Percentiles rank a stretch among this genome's conserved stretches.
Conservation (phyloP, 2,888 invertebrate genomes). For the Noctua janthe region DNA sequence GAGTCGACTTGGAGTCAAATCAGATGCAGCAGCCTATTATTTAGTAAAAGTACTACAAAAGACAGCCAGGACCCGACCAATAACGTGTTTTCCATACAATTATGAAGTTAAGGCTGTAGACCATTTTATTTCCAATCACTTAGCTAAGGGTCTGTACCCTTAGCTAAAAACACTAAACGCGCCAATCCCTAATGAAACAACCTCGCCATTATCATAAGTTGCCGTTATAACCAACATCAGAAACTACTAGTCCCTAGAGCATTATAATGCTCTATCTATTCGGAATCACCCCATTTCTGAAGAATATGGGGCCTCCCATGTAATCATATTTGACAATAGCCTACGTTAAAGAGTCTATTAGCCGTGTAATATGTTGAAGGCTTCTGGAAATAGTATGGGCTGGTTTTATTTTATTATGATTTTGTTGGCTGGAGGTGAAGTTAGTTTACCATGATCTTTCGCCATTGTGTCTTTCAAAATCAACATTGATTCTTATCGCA, state of each 20-base stretch:
- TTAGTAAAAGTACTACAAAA: background rate
- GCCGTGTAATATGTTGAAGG: conserved; percentile 5
- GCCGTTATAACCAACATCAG: conserved; percentile 42
- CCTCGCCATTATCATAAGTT: conserved; percentile 55
- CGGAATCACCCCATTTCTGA: conserved; percentile 56
- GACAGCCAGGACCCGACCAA: background rate
- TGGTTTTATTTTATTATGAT: conserved; percentile 6
- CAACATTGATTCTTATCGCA: background rate
- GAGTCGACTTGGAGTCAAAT: background rate
- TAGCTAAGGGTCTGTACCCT: background rate
- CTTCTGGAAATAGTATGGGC: conserved; percentile 15
- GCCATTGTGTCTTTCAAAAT: background rate
- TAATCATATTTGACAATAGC: conserved; percentile 50
- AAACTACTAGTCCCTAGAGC: conserved; percentile 53
- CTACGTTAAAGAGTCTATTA: conserved; percentile 35
- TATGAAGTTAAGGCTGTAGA: too few relatives aligned
- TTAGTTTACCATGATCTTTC: background rate
- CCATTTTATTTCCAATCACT: background rate
- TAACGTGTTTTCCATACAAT: background rate
- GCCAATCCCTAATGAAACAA: conserved; percentile 55
- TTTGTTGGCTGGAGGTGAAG: background rate
- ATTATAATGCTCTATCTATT: conserved; percentile 60
- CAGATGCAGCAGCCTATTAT: background rate
- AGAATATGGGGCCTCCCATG: conserved; percentile 38
- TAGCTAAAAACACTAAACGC: conserved; percentile 13